These are phyloP conservation scores for Nansenia antarctica DNA, from an alignment of 2,113 vertebrate genomes.

Conservation along the genomic window DNA sequence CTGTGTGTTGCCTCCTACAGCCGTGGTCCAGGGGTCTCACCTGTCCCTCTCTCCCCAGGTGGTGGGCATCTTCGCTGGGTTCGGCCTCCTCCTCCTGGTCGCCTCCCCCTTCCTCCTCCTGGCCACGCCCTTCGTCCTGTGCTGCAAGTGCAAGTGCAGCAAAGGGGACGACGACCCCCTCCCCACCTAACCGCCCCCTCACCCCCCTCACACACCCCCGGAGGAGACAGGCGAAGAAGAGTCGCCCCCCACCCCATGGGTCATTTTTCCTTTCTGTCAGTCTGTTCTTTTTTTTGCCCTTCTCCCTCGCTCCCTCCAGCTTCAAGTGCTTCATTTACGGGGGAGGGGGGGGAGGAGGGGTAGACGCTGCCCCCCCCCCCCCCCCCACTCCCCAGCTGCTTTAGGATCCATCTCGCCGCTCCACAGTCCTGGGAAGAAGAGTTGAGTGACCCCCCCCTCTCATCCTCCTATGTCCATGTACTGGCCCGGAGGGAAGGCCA, in stretches of 20 bases:
- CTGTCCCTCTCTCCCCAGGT: slow-evolving; percentile 74
- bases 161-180: slow-evolving; percentile 96
- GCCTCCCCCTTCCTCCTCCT: slow-evolving; percentile 95
- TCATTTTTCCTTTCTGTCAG: slow-evolving; percentile 16
- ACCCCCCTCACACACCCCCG: background rate
- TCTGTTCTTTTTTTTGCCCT: slow-evolving; percentile 37
- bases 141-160: slow-evolving; percentile 98
- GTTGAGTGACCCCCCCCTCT: slow-evolving; percentile 19
- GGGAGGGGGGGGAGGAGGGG: slow-evolving; percentile 41
- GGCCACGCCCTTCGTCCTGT: slow-evolving; percentile 95
- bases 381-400: slow-evolving; percentile 37
- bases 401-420: slow-evolving; percentile 57
- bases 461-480: too few species aligned
- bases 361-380: slow-evolving; percentile 25
- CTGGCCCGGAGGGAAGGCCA: slow-evolving; percentile 14
- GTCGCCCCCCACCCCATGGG: slow-evolving; percentile 29
- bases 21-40: too few species aligned
- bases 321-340: slow-evolving; percentile 61
- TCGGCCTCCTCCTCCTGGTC: slow-evolving; percentile 93
- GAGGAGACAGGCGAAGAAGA: too few species aligned
- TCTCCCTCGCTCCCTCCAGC: slow-evolving; percentile 57
- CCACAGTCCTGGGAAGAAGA: slow-evolving; percentile 52
- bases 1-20: too few species aligned
- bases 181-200: slow-evolving; percentile 80
- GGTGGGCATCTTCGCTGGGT: slow-evolving; percentile 97